Percentiles rank a stretch among this genome's conserved stretches.
phyloP scores from a whole-genome alignment of 2,113 vertebrate species.

The Vimba vimba region DNA sequence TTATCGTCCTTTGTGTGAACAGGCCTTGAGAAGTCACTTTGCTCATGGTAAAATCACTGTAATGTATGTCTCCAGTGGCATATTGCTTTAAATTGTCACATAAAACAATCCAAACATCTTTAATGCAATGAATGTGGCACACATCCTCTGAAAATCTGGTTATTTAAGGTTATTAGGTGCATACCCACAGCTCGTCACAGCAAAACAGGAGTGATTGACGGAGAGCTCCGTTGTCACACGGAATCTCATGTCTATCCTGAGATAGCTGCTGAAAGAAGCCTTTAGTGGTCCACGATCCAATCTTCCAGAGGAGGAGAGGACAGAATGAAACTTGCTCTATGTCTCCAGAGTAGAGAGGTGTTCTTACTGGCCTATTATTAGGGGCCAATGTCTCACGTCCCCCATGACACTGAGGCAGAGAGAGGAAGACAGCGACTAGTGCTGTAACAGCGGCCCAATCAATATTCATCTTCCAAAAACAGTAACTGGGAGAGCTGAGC shows the following conservation, averaged over 20 bases:
- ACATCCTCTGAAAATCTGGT: neutral
- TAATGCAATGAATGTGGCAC: neutral
- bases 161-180: neutral
- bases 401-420: conserved; percentile 31
- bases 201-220: conserved; percentile 1
- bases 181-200: neutral
- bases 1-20: no score
- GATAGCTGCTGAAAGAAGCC: neutral
- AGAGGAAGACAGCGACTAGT: conserved; percentile 23
- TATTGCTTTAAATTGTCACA: neutral
- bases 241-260: conserved; percentile 13
- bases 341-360: conserved; percentile 28
- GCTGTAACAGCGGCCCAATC: conserved; percentile 52
- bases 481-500: conserved; percentile 40
- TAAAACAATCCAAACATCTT: neutral
- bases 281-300: conserved; percentile 33
- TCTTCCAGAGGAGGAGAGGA: conserved; percentile 11
- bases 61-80: neutral
- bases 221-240: neutral
- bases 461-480: conserved; percentile 54
- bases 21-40: neutral
- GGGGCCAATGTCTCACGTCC: conserved; percentile 27
- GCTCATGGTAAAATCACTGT: neutral
- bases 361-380: conserved; percentile 47
- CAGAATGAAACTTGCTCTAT: conserved; percentile 19